phyloP scores from a whole-genome alignment of 2,113 vertebrate genomes.

The Casuarius casuarius region DNA sequence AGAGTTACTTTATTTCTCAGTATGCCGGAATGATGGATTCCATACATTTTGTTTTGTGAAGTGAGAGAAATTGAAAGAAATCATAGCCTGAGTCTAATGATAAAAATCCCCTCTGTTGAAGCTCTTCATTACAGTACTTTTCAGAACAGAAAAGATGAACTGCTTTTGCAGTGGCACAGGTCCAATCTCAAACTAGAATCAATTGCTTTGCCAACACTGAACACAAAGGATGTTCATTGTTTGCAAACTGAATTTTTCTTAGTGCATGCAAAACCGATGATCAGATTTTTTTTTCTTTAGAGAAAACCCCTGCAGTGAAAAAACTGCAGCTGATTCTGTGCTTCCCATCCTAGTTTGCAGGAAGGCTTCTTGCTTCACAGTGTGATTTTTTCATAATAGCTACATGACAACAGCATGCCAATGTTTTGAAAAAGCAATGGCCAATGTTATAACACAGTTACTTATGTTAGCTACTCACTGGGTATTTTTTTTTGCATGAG shows the following conservation, averaged over 20 bases:
- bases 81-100: not conserved
- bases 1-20: conserved; percentile 33
- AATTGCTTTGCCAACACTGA: conserved; percentile 78
- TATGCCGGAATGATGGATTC: conserved; percentile 26
- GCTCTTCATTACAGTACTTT: conserved; percentile 61
- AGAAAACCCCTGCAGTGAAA: conserved; percentile 67
- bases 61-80: conserved; percentile 41
- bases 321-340: conserved; percentile 63
- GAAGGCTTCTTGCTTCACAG: conserved; percentile 72
- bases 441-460: conserved; percentile 19
- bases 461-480: conserved; percentile 39
- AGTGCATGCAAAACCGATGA: conserved; percentile 55
- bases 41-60: not conserved
- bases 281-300: conserved; percentile 31
- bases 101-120: conserved; percentile 40
- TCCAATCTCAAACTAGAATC: conserved; percentile 81
- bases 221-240: conserved; percentile 83
- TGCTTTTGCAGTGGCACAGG: conserved; percentile 65
- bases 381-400: conserved; percentile 73
- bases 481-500: not conserved
- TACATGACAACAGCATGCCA: conserved; percentile 45
- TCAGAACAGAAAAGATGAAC: conserved; percentile 72
- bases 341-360: conserved; percentile 58
- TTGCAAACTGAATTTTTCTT: conserved; percentile 79
- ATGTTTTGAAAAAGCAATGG: conserved; percentile 61